Percentiles rank a stretch among this genome's conserved stretches.
Evolutionary conservation across 2,888 invertebrate genomes (phyloP).

Genomic region (Falcaria lacertinaria): DNA sequence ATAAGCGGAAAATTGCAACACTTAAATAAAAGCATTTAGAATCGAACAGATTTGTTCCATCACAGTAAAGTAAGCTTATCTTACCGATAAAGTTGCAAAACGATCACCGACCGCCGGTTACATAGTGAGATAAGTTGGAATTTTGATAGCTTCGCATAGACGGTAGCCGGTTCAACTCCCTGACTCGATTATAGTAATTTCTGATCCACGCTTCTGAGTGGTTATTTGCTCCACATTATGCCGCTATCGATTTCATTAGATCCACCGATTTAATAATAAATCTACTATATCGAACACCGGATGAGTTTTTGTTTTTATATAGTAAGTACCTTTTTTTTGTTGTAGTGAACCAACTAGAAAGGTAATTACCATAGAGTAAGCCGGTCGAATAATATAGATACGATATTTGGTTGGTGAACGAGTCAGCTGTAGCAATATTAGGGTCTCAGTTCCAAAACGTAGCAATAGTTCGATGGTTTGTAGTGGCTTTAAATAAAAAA

Average conservation of each 20-base stretch:
- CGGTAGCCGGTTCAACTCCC: conserved; percentile 40
- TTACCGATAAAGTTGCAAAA: conserved; percentile 19
- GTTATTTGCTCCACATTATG: conserved; percentile 59
- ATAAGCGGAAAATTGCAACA: conserved; percentile 2
- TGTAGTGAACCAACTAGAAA: conserved; percentile 48
- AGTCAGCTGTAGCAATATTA: too few relatives aligned
- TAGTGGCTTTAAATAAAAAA: too few relatives aligned
- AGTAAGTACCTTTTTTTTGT: conserved; percentile 33
- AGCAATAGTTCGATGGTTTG: too few relatives aligned
- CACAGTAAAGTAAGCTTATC: conserved; percentile 2
- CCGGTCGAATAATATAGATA: conserved; percentile 10
- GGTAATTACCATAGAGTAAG: conserved; percentile 51
- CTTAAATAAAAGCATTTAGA: neutral
- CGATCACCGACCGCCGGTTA: conserved; percentile 2
- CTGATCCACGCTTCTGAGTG: conserved; percentile 34
- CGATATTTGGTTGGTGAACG: conserved; percentile 4
- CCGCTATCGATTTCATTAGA: conserved; percentile 71
- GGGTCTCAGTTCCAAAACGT: too few relatives aligned
- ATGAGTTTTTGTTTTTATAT: conserved; percentile 50
- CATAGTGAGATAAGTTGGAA: conserved; percentile 17
- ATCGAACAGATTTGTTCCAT: neutral
- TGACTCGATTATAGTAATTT: conserved; percentile 64
- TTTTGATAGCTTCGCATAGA: conserved; percentile 31
- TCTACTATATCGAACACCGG: conserved; percentile 47
- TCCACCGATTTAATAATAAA: conserved; percentile 56